Conservation (phyloP, 2,797 vertebrate genomes). For the Myotis findleyi region DNA sequence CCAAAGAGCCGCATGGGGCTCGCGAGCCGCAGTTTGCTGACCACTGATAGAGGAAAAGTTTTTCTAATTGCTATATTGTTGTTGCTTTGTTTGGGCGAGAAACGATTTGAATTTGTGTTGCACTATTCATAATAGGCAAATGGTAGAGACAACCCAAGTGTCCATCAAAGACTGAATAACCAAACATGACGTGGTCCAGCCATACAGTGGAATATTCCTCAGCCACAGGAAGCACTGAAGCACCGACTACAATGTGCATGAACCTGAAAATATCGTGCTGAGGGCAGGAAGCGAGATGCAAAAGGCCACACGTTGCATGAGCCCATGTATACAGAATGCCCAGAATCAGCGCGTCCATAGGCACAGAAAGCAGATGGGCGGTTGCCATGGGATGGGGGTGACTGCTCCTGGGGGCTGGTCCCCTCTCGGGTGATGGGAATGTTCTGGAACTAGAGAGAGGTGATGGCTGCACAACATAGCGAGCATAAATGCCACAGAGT, state of each 20-base stretch:
- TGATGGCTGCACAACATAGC: background rate
- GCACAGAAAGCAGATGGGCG: background rate
- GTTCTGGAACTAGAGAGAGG: background rate
- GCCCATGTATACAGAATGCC: fast-evolving
- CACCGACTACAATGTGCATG: fast-evolving
- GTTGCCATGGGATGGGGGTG: background rate
- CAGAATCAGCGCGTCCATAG: background rate
- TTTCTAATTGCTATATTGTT: background rate
- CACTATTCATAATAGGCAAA: background rate
- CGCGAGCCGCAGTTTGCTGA: no score
- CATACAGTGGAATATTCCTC: background rate
- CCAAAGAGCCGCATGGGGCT: no score
- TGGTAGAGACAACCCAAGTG: background rate
- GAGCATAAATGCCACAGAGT: background rate
- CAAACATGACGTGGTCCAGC: background rate
- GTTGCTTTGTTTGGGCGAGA: background rate
- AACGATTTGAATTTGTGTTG: background rate
- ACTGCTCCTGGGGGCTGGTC: background rate
- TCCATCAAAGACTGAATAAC: background rate
- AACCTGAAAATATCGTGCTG: background rate
- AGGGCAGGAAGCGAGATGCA: background rate
- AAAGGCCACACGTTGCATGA: background rate
- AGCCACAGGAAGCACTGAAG: background rate
- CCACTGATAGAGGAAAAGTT: background rate
- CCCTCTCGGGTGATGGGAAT: background rate